Conservation (phyloP, 2,797 vertebrate genomes). For the Anniella stebbinsi region DNA sequence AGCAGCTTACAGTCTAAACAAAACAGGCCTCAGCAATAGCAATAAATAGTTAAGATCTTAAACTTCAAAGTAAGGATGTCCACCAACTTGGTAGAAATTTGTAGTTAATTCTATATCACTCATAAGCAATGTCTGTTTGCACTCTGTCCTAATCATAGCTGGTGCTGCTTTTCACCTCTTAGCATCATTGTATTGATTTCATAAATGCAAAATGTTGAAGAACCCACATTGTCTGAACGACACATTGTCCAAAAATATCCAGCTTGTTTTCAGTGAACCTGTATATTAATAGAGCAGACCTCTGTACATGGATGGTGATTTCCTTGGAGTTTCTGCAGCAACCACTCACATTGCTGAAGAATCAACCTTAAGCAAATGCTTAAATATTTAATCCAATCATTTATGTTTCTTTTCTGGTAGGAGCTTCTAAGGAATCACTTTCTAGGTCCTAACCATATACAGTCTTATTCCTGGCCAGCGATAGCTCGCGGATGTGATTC, state of each 20-base stretch:
- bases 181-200: neutral
- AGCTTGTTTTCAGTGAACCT: neutral
- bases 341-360: neutral
- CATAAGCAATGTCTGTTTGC: neutral
- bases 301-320: neutral
- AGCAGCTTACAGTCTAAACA: too few species aligned
- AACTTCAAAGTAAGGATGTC: too few species aligned
- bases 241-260: too few species aligned
- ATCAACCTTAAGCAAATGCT: neutral
- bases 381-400: neutral
- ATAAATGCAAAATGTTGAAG: neutral
- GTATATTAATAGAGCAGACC: neutral
- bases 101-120: neutral
- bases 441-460: slow-evolving; percentile 74
- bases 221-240: neutral
- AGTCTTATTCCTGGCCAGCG: slow-evolving; percentile 89
- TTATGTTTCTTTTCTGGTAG: slow-evolving; percentile 71
- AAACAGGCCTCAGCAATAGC: too few species aligned
- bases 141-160: neutral
- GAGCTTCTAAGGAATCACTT: slow-evolving; percentile 76
- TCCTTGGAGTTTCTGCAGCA: neutral
- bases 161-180: neutral
- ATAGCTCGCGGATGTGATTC: slow-evolving; percentile 86
- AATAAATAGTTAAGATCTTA: too few species aligned
- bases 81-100: neutral